Base-by-base conservation (phyloP, 2,888 invertebrate species). In the Coecobrya sp. region DNA sequence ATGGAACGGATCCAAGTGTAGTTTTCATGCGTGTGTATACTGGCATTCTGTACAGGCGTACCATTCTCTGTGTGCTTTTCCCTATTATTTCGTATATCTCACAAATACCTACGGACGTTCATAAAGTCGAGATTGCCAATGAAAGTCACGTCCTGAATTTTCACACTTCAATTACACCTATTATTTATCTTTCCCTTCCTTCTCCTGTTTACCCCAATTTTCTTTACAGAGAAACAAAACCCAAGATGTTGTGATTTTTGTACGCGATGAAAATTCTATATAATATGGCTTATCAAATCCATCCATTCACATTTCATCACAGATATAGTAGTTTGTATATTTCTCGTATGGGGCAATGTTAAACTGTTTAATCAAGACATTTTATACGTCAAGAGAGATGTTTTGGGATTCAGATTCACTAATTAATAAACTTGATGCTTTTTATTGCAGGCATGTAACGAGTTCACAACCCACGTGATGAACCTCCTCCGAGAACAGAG, bases 391-490 rank as follows among this genome's bases (percentile, higher is more conserved):
- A 52, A 52, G 52, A 7, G 16, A 30, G 5, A 36, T 2, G 2
- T 4, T 36, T 36, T 36, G 36, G 36, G 36, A 68, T 25, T 27
- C 42, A 16, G 3, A 19, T 36, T 19, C 30, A 30, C 25, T 19
- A 79, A 79, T 25, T 79, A 79, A 79, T 79, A 22, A 79, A 42
- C 42, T 10, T 70, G 19, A 70, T 89, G 82, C 76, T 89, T 86
- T 73, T 86, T 62, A 79, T 93, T 93, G 68, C 96, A 97, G 97
- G 99, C 99, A n/a, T 99, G 99, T 96, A 99, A 99, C 96, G 99
- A 99, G 96, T 99, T 99, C 96, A 99, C 99, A 92, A 99, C 99
- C n/a, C 99, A 99, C 96, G 99, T 99, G 95, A 98, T 99, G 98
- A 99, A 99, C 96, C 96, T 99, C 95, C 97, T 99, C 94, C 96